A percentile compares a stretch with the other conserved stretches of the same genome.
phyloP scores from a whole-genome alignment of 2,888 invertebrate genomes.

The Criorhina ranunculi region DNA sequence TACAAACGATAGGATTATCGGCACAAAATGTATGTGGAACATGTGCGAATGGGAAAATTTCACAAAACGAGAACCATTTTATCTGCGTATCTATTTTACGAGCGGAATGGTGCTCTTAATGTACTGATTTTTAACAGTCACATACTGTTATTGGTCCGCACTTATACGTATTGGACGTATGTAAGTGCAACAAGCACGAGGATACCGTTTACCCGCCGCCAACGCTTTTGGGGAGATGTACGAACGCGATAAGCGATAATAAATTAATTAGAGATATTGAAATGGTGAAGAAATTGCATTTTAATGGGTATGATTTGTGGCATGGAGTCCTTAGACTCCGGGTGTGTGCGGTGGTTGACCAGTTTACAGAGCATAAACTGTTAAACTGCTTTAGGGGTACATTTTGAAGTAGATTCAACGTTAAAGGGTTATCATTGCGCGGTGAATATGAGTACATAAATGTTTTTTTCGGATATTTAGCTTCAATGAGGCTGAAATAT shows the following conservation, averaged over 20 bases:
- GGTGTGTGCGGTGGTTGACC: constrained; percentile 31
- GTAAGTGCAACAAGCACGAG: constrained; percentile 61
- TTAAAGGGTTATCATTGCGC: constrained; percentile 11
- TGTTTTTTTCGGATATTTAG: neutral
- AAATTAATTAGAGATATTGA: constrained; percentile 85
- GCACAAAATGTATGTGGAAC: constrained; percentile 67
- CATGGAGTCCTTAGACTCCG: constrained; percentile 24
- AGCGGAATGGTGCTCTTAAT: constrained; percentile 70
- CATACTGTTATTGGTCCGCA: constrained; percentile 48
- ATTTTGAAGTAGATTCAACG: constrained; percentile 46
- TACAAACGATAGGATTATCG: constrained; percentile 76
- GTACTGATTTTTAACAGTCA: constrained; percentile 75
- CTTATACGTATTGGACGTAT: constrained; percentile 26
- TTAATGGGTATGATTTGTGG: constrained; percentile 75
- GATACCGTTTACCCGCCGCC: neutral
- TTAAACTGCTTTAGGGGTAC: constrained; percentile 45
- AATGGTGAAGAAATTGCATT: constrained; percentile 80
- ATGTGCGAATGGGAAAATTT: constrained; percentile 74
- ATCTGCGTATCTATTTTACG: constrained; percentile 76
- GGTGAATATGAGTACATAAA: constrained; percentile 14
- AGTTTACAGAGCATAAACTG: constrained; percentile 44
- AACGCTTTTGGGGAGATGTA: constrained; percentile 79
- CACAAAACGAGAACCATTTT: constrained; percentile 70
- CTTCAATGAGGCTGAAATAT: neutral
- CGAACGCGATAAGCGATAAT: constrained; percentile 84